A percentile compares a stretch with the other conserved stretches of the same genome.
Conservation (phyloP, 2,113 vertebrate genomes). For the Chlorodrepanis virens region DNA sequence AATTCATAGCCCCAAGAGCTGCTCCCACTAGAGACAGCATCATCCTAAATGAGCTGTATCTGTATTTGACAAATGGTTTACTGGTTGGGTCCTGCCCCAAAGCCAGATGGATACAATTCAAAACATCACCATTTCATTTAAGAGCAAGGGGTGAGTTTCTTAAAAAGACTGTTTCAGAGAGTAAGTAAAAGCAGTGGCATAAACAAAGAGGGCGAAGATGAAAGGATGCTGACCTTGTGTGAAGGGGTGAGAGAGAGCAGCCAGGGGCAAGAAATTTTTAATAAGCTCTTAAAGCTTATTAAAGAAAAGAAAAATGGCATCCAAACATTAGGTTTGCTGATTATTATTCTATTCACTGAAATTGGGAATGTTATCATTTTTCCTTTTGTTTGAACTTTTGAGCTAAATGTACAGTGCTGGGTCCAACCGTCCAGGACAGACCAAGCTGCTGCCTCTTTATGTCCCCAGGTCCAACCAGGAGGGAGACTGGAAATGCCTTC, state of each 20-base stretch:
- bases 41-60: neutral
- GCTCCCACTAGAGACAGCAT: neutral
- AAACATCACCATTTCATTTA: neutral
- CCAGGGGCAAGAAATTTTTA: neutral
- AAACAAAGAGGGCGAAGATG: neutral
- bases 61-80: neutral
- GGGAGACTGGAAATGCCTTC: neutral
- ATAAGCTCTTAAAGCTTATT: neutral
- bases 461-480: neutral
- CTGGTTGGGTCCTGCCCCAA: neutral
- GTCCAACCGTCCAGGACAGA: neutral
- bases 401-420: neutral
- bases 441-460: neutral
- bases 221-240: neutral
- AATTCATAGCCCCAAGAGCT: neutral
- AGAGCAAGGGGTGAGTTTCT: neutral
- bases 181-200: neutral
- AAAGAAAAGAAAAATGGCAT: neutral
- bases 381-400: neutral
- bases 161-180: neutral
- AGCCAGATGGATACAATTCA: neutral
- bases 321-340: neutral
- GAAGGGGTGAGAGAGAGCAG: neutral
- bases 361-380: accelerated
- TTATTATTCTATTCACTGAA: neutral